Evolutionary conservation across 2,888 invertebrate species (phyloP).

Genomic region (Aelia acuminata): DNA sequence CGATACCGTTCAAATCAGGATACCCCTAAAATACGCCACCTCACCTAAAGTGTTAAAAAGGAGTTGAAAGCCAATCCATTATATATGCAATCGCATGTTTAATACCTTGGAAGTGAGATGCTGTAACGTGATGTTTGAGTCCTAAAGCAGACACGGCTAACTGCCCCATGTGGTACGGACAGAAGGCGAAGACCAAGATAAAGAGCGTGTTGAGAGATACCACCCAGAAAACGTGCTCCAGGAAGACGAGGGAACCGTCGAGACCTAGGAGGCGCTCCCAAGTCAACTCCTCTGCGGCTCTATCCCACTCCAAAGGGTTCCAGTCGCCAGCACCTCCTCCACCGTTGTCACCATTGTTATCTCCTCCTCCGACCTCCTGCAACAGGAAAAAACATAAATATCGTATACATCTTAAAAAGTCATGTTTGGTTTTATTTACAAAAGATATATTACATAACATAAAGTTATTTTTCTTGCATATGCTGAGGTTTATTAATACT

Average conservation of each 20-base stretch:
- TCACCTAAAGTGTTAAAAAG: too few relatives aligned
- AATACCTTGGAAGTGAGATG: slow-evolving; percentile 90
- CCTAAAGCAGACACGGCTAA: slow-evolving; percentile 83
- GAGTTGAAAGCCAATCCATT: too few relatives aligned
- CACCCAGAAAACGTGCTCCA: slow-evolving; percentile 99
- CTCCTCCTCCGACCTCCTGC: slow-evolving; percentile 68
- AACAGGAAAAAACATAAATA: neutral
- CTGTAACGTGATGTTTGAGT: slow-evolving; percentile 77
- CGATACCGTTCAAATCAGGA: too few relatives aligned
- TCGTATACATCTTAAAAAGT: neutral
- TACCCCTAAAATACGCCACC: too few relatives aligned
- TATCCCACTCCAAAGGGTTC: slow-evolving; percentile 99
- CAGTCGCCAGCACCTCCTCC: slow-evolving; percentile 81
- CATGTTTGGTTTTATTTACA: neutral
- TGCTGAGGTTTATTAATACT: too few relatives aligned
- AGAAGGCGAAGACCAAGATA: slow-evolving; percentile 96
- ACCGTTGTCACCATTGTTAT: slow-evolving; percentile 68
- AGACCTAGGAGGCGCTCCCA: slow-evolving; percentile 97
- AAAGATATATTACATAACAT: neutral
- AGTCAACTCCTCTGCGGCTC: slow-evolving; percentile 96
- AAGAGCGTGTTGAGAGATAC: slow-evolving; percentile 97
- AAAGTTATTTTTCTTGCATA: neutral
- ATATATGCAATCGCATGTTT: neutral
- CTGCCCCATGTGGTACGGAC: slow-evolving; percentile 95
- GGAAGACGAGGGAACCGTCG: slow-evolving; percentile 95